Evolutionary conservation across 1,140 invertebrate species (phyloP), one percentile per base, ranked within the genome.

Genomic region (Hypothenemus hampei): DNA sequence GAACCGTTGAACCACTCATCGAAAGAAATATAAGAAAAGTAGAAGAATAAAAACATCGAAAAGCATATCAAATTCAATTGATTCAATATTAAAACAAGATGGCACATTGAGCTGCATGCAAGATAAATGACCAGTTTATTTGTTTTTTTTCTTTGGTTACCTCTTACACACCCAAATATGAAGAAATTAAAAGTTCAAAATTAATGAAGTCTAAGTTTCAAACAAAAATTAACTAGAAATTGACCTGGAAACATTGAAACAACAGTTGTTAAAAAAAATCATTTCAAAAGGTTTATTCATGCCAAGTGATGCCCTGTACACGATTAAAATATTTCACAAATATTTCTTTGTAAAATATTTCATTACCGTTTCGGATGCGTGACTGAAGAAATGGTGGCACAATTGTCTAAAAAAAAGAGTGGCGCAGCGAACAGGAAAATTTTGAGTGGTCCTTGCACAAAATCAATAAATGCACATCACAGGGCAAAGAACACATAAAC

Each of bases 381-480:
- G 3, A 19, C 10, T 23, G 37, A n/a, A 37, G 18, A 48, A 6
- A 24, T n/a, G n/a, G n/a, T n/a, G n/a, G n/a, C n/a, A n/a, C n/a
- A 16, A 24, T 24, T 44, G n/a, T 11, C 22, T 16, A 6, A 47
- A 33, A 33, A 35, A 35, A 20, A 54, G 62, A 69, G 64, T 69
- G 69, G 62, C 72, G 72, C 67, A 73, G 60, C 61, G 64, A 69
- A 67, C 65, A 78, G 79, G 80, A 81, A 81, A 79, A 31, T 51
- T 83, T 84, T 83, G 81, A 83, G 81, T 82, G 81, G 82, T 84
- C 82, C 82, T 84, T 83, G 78, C 77, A 75, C 62, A 66, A 57
- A 51, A 68, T n/a, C n/a, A n/a, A n/a, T 65, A 64, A 69, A 69
- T 70, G 69, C 69, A 70, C 60, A 60, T 70, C 63, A 67, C 65